phyloP scores from a whole-genome alignment of 2,113 vertebrate genomes.

The Rhizomys pruinosus region DNA sequence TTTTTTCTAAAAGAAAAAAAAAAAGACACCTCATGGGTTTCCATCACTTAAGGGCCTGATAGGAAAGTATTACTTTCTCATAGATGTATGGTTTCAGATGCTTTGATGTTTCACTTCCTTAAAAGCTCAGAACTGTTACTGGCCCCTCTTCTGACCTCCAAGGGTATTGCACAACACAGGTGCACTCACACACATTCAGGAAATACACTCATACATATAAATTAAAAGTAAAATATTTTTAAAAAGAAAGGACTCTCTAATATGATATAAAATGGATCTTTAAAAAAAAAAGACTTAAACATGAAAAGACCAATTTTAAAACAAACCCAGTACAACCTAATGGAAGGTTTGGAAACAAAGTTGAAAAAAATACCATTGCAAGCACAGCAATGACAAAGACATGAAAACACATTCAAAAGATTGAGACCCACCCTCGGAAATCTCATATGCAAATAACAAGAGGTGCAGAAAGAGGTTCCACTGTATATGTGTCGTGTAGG shows the following conservation, averaged over 20 bases:
- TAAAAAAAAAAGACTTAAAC: not conserved
- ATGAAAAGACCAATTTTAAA: not conserved
- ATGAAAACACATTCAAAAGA: not conserved
- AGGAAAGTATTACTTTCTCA: constrained; percentile 12
- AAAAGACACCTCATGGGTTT: not conserved
- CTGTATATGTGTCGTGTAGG: no score
- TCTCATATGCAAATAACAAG: not conserved
- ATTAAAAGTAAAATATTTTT: no score
- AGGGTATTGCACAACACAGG: no score
- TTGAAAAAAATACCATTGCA: not conserved
- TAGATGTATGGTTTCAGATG: not conserved
- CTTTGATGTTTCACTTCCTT: not conserved
- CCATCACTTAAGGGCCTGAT: not conserved
- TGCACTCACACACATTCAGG: no score
- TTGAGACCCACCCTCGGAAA: not conserved
- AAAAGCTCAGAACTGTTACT: not conserved
- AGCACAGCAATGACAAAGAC: constrained; percentile 29
- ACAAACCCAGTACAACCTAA: not conserved
- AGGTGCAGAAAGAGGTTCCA: not conserved
- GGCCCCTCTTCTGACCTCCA: no score
- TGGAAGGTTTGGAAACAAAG: not conserved
- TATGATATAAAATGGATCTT: not conserved
- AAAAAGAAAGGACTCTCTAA: not conserved
- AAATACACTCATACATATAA: no score
- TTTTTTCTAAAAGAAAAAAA: constrained; percentile 11